Conservation (phyloP, 2,888 invertebrate genomes). For the Xanthia icteritia region DNA sequence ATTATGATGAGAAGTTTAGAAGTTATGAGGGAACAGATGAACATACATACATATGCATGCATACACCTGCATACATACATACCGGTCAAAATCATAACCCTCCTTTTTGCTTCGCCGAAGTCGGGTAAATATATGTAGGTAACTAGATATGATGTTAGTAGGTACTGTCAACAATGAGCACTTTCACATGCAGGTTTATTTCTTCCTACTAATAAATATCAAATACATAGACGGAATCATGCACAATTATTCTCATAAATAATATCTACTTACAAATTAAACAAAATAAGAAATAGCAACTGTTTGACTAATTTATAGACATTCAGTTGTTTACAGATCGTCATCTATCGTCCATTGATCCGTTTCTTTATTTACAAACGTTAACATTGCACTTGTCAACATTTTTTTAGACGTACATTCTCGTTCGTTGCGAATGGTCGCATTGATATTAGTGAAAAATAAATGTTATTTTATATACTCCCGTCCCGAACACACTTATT, state of each 20-base stretch:
- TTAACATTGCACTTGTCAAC: slow-evolving; percentile 36
- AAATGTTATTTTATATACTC: slow-evolving; percentile 32
- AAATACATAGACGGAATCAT: not conserved
- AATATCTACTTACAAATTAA: not conserved
- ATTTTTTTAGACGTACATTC: slow-evolving; percentile 31
- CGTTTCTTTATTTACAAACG: slow-evolving; percentile 27
- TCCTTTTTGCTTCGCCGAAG: too few species aligned
- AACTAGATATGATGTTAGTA: not conserved
- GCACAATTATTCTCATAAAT: slow-evolving; percentile 2
- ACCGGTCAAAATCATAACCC: too few species aligned
- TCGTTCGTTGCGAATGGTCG: slow-evolving; percentile 18
- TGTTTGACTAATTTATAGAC: slow-evolving; percentile 41
- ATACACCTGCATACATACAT: too few species aligned
- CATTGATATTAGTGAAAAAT: slow-evolving; percentile 19
- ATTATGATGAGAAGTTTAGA: too few species aligned
- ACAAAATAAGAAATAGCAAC: slow-evolving; percentile 28
- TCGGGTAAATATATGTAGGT: not conserved
- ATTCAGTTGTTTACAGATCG: slow-evolving; percentile 46
- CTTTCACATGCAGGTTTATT: not conserved
- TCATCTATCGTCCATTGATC: slow-evolving; percentile 30
- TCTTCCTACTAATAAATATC: not conserved
- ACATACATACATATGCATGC: too few species aligned
- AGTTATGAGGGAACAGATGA: too few species aligned
- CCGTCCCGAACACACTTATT: slow-evolving; percentile 26
- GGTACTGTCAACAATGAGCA: not conserved